A percentile compares a stretch with the other conserved stretches of the same genome.
phyloP scores from a whole-genome alignment of 1,140 invertebrate species.

The Heterodera carotae region DNA sequence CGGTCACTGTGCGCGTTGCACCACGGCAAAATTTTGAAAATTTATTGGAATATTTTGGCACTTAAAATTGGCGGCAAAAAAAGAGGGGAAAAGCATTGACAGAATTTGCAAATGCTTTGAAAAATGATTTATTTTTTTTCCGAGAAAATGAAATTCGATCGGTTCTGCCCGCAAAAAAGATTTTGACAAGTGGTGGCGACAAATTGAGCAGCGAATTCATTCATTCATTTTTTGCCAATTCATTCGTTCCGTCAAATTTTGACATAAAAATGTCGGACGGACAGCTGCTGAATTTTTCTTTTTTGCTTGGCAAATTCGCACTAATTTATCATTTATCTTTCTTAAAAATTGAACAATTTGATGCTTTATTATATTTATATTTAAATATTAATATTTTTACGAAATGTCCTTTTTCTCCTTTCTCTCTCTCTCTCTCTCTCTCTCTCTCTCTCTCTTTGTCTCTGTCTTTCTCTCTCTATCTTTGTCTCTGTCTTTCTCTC shows the following conservation, averaged over 20 bases:
- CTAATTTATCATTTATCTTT: too few species aligned
- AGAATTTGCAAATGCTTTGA: too few species aligned
- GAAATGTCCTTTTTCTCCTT: too few species aligned
- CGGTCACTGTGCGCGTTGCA: background rate
- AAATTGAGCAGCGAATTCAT: background rate
- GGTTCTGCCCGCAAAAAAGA: background rate
- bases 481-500: background rate
- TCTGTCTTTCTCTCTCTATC: background rate
- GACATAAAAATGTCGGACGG: too few species aligned
- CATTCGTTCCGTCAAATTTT: background rate
- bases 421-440: background rate
- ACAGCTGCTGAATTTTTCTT: too few species aligned
- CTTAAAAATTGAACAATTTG: too few species aligned
- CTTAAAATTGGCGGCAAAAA: too few species aligned
- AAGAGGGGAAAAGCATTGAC: too few species aligned
- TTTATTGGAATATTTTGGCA: too few species aligned
- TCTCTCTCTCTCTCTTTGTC: background rate
- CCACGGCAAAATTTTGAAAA: background rate
- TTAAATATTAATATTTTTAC: constrained; percentile 4
- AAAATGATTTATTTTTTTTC: too few species aligned
- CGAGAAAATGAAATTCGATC: background rate
- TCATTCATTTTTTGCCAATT: background rate
- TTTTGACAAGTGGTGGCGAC: background rate
- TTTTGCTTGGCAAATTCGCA: too few species aligned
- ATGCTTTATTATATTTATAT: too few species aligned